Percentiles rank a stretch among this genome's conserved stretches.
Conservation (phyloP, 2,113 vertebrate genomes). For the Promerops cafer region DNA sequence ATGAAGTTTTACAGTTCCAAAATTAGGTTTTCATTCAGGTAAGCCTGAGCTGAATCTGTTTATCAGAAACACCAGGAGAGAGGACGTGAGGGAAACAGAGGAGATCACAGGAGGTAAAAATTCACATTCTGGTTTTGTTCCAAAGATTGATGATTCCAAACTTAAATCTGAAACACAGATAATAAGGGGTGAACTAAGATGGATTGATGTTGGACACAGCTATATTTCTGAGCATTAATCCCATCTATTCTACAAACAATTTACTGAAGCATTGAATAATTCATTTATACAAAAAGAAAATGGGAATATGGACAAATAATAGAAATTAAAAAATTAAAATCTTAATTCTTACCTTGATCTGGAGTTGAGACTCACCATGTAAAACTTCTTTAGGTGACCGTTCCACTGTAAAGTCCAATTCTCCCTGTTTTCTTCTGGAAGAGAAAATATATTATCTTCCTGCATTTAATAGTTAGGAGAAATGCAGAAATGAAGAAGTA, state of each 20-base stretch:
- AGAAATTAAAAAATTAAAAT: background rate
- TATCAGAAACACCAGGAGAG: background rate
- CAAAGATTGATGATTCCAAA: background rate
- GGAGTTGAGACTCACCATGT: background rate
- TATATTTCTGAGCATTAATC: background rate
- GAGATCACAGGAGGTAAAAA: background rate
- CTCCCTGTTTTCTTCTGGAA: background rate
- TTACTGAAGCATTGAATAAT: background rate
- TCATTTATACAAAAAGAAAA: background rate
- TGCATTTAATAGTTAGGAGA: background rate
- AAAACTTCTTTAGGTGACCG: background rate
- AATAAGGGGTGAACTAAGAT: background rate
- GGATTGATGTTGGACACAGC: background rate
- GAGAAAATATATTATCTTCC: background rate
- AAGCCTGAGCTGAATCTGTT: background rate
- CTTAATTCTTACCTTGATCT: background rate
- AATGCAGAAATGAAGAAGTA: background rate
- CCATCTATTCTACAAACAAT: background rate
- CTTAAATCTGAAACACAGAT: background rate
- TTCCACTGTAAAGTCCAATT: background rate
- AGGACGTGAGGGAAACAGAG: background rate
- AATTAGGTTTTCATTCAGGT: background rate
- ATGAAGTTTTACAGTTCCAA: background rate
- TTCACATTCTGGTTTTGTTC: background rate
- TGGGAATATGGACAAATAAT: rapidly evolving